Conservation (phyloP, 2,797 vertebrate genomes). For the Ispidina lecontei region DNA sequence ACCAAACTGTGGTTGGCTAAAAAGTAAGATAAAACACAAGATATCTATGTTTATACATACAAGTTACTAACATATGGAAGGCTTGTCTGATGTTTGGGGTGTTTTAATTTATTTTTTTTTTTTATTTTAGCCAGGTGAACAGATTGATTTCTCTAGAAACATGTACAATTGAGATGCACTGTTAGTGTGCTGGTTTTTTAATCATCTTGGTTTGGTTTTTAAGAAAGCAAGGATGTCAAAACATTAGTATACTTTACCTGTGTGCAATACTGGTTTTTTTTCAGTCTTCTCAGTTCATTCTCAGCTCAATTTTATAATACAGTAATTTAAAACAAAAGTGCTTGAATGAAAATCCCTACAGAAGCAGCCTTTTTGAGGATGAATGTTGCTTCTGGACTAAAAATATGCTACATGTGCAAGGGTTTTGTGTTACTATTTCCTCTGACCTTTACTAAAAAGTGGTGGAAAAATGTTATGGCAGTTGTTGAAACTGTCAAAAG, state of each 20-base stretch:
- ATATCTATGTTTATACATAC: not conserved
- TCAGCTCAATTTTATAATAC: not conserved
- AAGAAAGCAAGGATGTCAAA: not conserved
- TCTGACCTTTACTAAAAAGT: not conserved
- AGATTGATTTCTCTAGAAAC: slow-evolving; percentile 3
- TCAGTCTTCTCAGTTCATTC: not conserved
- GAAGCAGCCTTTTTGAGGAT: not conserved
- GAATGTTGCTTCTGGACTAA: not conserved
- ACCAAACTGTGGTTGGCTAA: slow-evolving; percentile 90
- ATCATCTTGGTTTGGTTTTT: not conserved
- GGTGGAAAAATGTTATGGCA: not conserved
- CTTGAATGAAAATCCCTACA: not conserved
- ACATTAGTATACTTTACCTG: not conserved
- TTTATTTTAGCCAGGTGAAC: not conserved
- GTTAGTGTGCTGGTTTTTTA: not conserved
- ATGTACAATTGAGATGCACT: not conserved
- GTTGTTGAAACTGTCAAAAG: not conserved
- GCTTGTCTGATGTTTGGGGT: not conserved
- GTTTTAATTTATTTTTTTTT: not conserved
- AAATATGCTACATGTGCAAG: not conserved
- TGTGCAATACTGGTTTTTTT: not conserved
- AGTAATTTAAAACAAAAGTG: not conserved
- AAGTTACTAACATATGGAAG: not conserved
- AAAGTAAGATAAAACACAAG: slow-evolving; percentile 82
- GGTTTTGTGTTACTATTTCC: not conserved